Evolutionary conservation across 2,113 vertebrate genomes (phyloP).

Genomic region (Aviceda subcristata): DNA sequence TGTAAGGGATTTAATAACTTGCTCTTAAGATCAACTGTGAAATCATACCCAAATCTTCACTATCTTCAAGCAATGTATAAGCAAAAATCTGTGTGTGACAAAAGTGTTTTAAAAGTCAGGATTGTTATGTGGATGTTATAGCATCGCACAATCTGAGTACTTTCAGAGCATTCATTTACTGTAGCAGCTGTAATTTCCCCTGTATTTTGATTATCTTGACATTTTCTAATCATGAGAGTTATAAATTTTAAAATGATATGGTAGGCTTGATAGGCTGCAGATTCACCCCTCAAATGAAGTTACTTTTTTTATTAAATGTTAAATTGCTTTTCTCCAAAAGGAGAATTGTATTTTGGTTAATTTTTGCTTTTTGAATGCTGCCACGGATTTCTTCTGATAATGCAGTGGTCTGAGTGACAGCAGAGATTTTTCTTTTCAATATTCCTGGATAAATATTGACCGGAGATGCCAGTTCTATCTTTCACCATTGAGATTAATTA

Average conservation of each 20-base stretch:
- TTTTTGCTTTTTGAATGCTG: background rate
- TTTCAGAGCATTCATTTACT: constrained; percentile 10
- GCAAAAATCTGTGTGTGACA: background rate
- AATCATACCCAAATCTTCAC: background rate
- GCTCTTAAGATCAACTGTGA: background rate
- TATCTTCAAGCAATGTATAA: background rate
- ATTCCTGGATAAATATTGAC: constrained; percentile 49
- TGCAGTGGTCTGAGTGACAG: constrained; percentile 16
- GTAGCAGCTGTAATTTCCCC: constrained; percentile 43
- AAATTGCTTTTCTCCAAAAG: constrained; percentile 26
- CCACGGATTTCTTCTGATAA: background rate
- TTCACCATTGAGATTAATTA: constrained; percentile 23
- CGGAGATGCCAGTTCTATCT: constrained; percentile 28
- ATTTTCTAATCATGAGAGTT: constrained; percentile 56
- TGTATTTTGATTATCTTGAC: constrained; percentile 60
- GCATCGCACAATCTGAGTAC: background rate
- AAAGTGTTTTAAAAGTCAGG: background rate
- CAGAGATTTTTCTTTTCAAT: background rate
- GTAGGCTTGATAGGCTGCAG: constrained; percentile 27
- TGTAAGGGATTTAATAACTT: background rate
- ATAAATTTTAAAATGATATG: constrained; percentile 41
- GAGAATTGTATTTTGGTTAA: background rate
- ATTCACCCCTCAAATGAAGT: background rate
- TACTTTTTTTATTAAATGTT: constrained; percentile 34
- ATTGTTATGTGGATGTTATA: background rate